Conservation (phyloP, 1,140 invertebrate species). For the Solenopsis fugax region DNA sequence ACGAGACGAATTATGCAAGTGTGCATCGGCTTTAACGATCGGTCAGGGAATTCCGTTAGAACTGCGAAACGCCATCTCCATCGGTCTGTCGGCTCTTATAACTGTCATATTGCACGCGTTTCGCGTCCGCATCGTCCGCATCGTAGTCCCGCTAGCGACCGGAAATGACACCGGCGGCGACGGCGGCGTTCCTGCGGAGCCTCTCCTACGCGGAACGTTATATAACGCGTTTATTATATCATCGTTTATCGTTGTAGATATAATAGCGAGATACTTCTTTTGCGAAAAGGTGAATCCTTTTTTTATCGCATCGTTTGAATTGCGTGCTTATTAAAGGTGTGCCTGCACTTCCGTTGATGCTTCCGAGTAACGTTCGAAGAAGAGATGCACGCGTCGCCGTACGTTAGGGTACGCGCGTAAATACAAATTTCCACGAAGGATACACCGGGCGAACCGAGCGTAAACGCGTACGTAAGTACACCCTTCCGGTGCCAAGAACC, state of each 20-base stretch:
- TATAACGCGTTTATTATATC: neutral
- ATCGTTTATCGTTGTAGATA: neutral
- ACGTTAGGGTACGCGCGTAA: neutral
- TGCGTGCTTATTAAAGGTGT: neutral
- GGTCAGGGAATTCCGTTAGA: conserved; percentile 65
- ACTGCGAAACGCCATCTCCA: conserved; percentile 57
- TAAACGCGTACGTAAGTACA: conserved; percentile 42
- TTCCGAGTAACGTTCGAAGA: conserved; percentile 28
- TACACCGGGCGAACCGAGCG: neutral
- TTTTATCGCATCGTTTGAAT: neutral
- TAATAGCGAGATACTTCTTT: neutral
- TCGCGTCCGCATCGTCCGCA: conserved; percentile 61
- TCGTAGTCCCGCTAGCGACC: conserved; percentile 68
- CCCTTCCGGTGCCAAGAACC: conserved; percentile 37
- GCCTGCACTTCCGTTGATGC: conserved; percentile 3
- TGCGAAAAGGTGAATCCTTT: neutral
- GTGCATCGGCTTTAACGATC: conserved; percentile 17
- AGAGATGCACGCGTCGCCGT: neutral
- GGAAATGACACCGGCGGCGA: conserved; percentile 48
- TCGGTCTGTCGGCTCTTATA: conserved; percentile 59
- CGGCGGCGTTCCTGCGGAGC: neutral
- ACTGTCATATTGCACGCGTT: conserved; percentile 72
- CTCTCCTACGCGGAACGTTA: neutral
- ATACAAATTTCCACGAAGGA: conserved; percentile 20
- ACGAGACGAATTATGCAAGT: conserved; percentile 34